These are phyloP conservation scores for Gobio gobio DNA, from an alignment of 2,113 vertebrate species.

Conservation along the genomic window DNA sequence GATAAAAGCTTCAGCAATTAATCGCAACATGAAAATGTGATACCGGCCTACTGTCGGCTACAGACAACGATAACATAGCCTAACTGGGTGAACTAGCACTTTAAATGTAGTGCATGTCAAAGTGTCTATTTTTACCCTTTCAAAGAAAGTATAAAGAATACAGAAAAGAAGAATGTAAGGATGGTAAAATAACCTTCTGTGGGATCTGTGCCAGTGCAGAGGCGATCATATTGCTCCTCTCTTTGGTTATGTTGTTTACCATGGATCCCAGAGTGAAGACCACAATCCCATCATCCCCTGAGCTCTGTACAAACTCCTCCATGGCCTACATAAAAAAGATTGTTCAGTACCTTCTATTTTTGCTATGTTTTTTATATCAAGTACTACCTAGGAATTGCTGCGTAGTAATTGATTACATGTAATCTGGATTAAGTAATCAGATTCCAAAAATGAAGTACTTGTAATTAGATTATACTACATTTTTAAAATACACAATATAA, in stretches of 20 bases:
- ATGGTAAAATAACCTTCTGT: conserved; percentile 82
- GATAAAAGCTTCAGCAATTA: no score
- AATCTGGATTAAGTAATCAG: no score
- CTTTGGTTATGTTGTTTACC: conserved; percentile 80
- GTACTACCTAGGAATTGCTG: neutral
- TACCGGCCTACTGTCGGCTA: no score
- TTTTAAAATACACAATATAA: no score
- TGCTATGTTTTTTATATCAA: neutral
- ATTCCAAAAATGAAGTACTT: no score
- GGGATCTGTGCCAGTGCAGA: conserved; percentile 85
- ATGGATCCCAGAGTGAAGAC: conserved; percentile 87
- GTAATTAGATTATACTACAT: no score
- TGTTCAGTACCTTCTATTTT: neutral
- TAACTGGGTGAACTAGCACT: no score
- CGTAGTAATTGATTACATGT: no score
- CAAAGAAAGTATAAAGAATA: neutral
- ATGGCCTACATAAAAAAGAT: conserved; percentile 77
- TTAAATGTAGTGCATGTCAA: neutral
- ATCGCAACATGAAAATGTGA: no score
- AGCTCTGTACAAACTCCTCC: conserved; percentile 88
- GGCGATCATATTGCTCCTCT: conserved; percentile 83
- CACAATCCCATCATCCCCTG: conserved; percentile 83
- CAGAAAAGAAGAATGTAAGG: neutral
- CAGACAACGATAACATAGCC: no score
- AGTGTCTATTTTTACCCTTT: neutral